Evolutionary conservation across 2,113 vertebrate genomes (phyloP).

Genomic region (Atlantisia rogersi): DNA sequence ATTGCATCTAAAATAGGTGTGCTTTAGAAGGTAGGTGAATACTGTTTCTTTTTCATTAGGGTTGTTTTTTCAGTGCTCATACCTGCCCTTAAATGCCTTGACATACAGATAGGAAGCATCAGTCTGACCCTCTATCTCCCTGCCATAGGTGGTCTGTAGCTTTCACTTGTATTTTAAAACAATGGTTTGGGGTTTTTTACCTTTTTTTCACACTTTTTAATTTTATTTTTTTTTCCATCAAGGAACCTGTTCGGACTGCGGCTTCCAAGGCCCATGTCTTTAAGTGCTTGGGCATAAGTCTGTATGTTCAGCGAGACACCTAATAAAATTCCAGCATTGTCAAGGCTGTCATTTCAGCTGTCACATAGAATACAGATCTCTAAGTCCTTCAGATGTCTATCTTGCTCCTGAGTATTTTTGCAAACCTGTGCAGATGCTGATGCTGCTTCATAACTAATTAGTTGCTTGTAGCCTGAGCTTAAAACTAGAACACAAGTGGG

Average conservation of each 20-base stretch:
- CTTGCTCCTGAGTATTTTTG: neutral
- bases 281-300: neutral
- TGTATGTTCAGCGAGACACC: neutral
- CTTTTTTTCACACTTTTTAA: no score
- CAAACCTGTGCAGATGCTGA: neutral
- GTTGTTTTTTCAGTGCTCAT: neutral
- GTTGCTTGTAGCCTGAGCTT: neutral
- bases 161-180: neutral
- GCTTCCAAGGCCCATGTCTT: neutral
- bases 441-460: neutral
- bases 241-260: neutral
- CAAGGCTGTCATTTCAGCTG: neutral
- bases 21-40: neutral
- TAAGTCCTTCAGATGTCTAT: neutral
- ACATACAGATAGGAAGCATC: neutral
- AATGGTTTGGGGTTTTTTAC: no score
- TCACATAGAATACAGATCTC: neutral
- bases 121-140: neutral
- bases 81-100: neutral
- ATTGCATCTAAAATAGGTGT: neutral
- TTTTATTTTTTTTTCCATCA: no score
- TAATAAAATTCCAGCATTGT: neutral
- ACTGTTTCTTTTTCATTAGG: neutral
- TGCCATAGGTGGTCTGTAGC: neutral
- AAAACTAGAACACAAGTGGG: neutral